These are phyloP conservation scores for Cheilosia pagana DNA, from an alignment of 2,888 invertebrate genomes.

Conservation along the genomic window DNA sequence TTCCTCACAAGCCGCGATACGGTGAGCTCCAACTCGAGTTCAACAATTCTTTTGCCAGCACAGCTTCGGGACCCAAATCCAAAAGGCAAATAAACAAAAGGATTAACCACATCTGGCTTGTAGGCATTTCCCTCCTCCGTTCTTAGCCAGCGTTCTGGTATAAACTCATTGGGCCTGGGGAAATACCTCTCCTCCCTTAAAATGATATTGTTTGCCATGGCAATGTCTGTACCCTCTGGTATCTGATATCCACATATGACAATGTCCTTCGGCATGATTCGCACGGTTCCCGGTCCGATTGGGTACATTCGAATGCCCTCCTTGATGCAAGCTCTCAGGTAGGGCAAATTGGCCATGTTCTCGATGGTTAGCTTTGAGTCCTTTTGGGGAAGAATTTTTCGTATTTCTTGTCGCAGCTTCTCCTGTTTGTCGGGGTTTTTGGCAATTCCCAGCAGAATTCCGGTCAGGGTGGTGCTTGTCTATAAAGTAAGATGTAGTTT, in stretches of 20 bases:
- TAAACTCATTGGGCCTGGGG: constrained; percentile 82
- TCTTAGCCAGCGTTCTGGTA: constrained; percentile 85
- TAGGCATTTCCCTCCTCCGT: not conserved
- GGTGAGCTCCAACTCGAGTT: constrained; percentile 86
- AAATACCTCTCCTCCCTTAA: constrained; percentile 86
- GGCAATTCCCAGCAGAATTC: constrained; percentile 84
- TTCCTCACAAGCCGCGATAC: constrained; percentile 77
- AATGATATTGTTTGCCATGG: constrained; percentile 87
- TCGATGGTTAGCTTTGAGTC: constrained; percentile 83
- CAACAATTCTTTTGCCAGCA: constrained; percentile 88
- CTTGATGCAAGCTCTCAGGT: constrained; percentile 89
- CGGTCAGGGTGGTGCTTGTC: constrained; percentile 84
- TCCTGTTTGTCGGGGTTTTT: constrained; percentile 87
- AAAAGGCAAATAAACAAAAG: constrained; percentile 81
- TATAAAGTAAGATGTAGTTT: too few relatives aligned
- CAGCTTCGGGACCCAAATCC: constrained; percentile 88
- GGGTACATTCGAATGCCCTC: constrained; percentile 88
- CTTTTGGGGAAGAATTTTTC: constrained; percentile 82
- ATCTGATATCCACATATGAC: constrained; percentile 87
- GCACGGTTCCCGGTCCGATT: constrained; percentile 85
- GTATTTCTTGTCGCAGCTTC: constrained; percentile 86
- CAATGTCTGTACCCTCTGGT: constrained; percentile 88
- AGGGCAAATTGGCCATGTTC: constrained; percentile 85
- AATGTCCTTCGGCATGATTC: constrained; percentile 85
- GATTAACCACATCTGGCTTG: constrained; percentile 49